These are phyloP conservation scores for Crotalus helleri DNA, from an alignment of 2,113 vertebrate species.

Conservation along the genomic window DNA sequence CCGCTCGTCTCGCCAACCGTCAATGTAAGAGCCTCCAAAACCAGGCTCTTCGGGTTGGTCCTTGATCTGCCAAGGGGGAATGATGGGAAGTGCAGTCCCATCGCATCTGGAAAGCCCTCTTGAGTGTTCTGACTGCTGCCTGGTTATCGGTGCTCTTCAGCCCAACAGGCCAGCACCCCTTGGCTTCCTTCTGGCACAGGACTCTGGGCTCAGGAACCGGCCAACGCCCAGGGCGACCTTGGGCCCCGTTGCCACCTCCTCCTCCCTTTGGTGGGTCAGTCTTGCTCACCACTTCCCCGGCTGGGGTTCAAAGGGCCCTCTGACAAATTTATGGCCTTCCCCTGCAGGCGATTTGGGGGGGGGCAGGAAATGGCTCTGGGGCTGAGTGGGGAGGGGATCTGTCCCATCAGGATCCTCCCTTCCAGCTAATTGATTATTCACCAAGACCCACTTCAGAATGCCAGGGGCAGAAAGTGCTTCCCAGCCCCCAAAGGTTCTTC, in stretches of 20 bases:
- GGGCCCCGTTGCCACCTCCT: conserved; percentile 17
- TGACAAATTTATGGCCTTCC: not conserved
- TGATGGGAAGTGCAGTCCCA: not conserved
- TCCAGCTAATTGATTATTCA: not conserved
- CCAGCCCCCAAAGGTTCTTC: not conserved
- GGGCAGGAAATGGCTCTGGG: not conserved
- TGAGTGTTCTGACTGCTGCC: not conserved
- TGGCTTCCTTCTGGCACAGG: not conserved
- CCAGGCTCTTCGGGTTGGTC: not conserved
- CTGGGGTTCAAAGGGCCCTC: not conserved
- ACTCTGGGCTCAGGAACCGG: conserved; percentile 11
- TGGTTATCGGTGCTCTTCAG: not conserved
- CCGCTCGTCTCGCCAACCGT: not conserved
- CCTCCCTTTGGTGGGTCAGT: conserved; percentile 49
- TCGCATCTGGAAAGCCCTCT: not conserved
- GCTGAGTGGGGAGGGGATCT: not conserved
- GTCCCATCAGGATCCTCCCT: not conserved
- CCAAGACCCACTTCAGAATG: not conserved
- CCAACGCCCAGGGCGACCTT: not conserved
- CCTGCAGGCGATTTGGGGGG: no score
- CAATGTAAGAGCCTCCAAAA: not conserved
- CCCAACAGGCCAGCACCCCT: not conserved
- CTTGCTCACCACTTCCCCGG: conserved; percentile 35
- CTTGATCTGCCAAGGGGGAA: not conserved
- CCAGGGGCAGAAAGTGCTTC: not conserved